These are phyloP conservation scores for Synodontis membranacea DNA, from an alignment of 2,113 vertebrate genomes.

Conservation along the genomic window DNA sequence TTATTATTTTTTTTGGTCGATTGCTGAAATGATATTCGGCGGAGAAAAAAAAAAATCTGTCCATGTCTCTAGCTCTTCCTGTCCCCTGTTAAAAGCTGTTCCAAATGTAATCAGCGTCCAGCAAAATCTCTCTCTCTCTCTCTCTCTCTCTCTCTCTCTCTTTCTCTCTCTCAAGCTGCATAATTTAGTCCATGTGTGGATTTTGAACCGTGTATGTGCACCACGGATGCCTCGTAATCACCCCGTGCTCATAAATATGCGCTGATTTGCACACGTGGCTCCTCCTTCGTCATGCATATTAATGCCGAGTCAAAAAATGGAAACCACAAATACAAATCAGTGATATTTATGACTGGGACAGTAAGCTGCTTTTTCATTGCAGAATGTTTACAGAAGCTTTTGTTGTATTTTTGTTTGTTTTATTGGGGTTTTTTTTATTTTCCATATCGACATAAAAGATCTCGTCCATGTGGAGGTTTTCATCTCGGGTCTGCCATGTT, in stretches of 20 bases:
- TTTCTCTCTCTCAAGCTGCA: slow-evolving; percentile 62
- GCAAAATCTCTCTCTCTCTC: slow-evolving; percentile 56
- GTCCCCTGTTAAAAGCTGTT: slow-evolving; percentile 37
- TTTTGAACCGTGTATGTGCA: not conserved
- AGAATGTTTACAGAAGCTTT: slow-evolving; percentile 45
- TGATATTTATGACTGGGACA: slow-evolving; percentile 7
- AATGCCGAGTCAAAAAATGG: not conserved
- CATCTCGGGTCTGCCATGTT: not conserved
- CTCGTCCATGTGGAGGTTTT: slow-evolving; percentile 44
- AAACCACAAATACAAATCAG: slow-evolving; percentile 1
- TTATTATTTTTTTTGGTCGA: too few relatives aligned
- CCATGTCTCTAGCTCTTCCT: slow-evolving; percentile 19
- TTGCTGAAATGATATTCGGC: not conserved
- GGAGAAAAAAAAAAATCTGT: not conserved
- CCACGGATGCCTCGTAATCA: not conserved
- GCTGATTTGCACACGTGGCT: slow-evolving; percentile 5
- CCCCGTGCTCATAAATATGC: not conserved
- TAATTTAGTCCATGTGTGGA: slow-evolving; percentile 35
- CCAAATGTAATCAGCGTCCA: slow-evolving; percentile 43
- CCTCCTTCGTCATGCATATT: slow-evolving; percentile 34
- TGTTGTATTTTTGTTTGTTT: slow-evolving; percentile 35
- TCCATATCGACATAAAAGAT: slow-evolving; percentile 54
- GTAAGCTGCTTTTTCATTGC: not conserved
- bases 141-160: too few relatives aligned
- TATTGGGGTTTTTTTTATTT: slow-evolving; percentile 12